These are phyloP conservation scores for Chydorus sphaericus DNA, from an alignment of 2,888 invertebrate species.

Conservation along the genomic window DNA sequence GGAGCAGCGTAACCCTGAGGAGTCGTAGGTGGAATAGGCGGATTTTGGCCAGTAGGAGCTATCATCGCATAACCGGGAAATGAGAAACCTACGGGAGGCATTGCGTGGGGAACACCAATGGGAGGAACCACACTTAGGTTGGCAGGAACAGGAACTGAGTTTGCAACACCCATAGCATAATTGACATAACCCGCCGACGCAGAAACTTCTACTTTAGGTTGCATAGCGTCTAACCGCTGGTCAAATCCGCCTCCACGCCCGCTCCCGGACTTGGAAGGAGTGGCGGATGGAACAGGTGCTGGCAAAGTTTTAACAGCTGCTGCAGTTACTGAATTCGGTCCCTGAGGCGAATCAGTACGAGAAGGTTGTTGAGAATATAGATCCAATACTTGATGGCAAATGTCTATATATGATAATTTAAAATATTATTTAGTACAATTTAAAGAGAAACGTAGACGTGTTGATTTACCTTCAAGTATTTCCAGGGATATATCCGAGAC, in stretches of 20 bases:
- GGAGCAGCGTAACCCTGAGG: background rate
- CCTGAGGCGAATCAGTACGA: conserved; percentile 34
- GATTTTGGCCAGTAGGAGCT: conserved; percentile 1
- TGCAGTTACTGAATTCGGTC: background rate
- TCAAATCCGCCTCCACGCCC: conserved; percentile 1
- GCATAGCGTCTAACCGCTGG: conserved; percentile 11
- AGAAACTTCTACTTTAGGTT: conserved; percentile 5
- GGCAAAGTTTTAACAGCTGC: background rate
- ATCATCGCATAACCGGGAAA: background rate
- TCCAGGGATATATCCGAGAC: conserved; percentile 90
- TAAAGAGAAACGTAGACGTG: background rate
- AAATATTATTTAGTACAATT: background rate
- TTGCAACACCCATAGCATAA: conserved; percentile 5
- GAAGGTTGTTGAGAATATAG: conserved; percentile 62
- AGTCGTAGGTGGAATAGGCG: background rate
- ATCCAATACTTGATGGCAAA: conserved; percentile 85
- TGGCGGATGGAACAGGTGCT: background rate
- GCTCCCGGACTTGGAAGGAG: background rate
- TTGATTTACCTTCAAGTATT: conserved; percentile 54
- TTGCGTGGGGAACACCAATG: background rate
- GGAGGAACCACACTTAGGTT: background rate
- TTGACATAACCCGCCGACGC: conserved; percentile 4
- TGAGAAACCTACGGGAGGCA: background rate
- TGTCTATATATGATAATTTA: conserved; percentile 41
- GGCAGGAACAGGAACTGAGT: background rate